Percentiles rank a stretch among this genome's conserved stretches.
phyloP scores from a whole-genome alignment of 2,113 vertebrate genomes.

The Menura novaehollandiae region DNA sequence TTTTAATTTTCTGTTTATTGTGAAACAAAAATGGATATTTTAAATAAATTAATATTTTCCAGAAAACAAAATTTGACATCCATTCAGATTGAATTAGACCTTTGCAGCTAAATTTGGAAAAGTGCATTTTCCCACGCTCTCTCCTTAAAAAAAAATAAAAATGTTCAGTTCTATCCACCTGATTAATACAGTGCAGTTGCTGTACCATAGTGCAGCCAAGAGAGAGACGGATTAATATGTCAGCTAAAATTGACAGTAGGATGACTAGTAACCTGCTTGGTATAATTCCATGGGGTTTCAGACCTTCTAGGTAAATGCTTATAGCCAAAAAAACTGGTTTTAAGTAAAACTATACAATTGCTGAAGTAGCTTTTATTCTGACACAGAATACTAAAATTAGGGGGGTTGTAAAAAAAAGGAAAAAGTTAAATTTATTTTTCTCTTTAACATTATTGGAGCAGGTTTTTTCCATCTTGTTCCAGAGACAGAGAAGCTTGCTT shows the following conservation, averaged over 20 bases:
- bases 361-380: not conserved
- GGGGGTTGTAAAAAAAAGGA: not conserved
- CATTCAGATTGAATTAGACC: not conserved
- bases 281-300: slow-evolving; percentile 53
- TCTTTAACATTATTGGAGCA: not conserved
- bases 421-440: not conserved
- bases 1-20: not conserved
- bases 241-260: slow-evolving; percentile 66
- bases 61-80: not conserved
- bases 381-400: not conserved
- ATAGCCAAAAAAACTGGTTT: not conserved
- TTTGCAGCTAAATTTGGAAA: not conserved
- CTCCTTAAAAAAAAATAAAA: not conserved
- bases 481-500: not conserved
- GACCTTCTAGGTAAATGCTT: slow-evolving; percentile 29
- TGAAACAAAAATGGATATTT: not conserved
- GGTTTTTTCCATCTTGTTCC: not conserved
- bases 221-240: slow-evolving; percentile 71
- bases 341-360: not conserved
- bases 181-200: slow-evolving; percentile 48
- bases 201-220: slow-evolving; percentile 32
- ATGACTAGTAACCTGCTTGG: slow-evolving; percentile 46
- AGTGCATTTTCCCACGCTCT: slow-evolving; percentile 48
- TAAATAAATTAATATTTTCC: not conserved
- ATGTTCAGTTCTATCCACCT: not conserved